Percentiles rank a stretch among this genome's conserved stretches.
Evolutionary conservation across 2,113 vertebrate species (phyloP).

Genomic region (Calyptommatus sinebrachiatus): DNA sequence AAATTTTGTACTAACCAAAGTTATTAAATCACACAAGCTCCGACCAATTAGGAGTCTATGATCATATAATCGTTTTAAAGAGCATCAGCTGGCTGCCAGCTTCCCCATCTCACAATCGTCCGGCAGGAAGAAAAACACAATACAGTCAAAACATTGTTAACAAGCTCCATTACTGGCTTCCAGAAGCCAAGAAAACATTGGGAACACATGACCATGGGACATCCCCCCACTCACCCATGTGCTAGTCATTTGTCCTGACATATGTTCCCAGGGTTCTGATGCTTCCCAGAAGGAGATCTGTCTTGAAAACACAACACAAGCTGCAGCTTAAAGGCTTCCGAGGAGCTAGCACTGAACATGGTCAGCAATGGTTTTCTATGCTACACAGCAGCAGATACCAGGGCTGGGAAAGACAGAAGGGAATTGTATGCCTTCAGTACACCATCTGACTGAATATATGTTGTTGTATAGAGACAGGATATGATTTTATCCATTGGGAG

Average conservation of each 20-base stretch:
- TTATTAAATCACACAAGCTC: constrained; percentile 10
- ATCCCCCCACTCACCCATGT: neutral
- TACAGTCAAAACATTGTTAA: neutral
- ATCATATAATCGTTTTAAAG: constrained; percentile 2
- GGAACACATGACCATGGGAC: neutral
- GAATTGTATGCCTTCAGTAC: too few species aligned
- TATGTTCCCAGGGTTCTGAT: neutral
- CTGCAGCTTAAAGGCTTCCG: neutral
- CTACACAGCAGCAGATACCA: neutral
- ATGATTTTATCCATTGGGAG: too few species aligned
- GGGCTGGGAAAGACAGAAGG: neutral
- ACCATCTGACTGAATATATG: too few species aligned
- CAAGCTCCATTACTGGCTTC: neutral
- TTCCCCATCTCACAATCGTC: neutral
- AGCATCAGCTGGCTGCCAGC: neutral
- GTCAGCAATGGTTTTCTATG: too few species aligned
- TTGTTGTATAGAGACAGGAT: too few species aligned
- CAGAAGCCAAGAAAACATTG: neutral
- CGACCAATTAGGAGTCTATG: constrained; percentile 21
- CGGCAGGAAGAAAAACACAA: neutral
- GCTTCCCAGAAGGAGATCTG: neutral
- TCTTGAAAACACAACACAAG: neutral
- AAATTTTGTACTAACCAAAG: neutral
- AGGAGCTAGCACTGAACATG: too few species aligned
- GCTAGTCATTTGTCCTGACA: neutral